These are phyloP conservation scores for Ochlodes sylvanus DNA, from an alignment of 2,888 invertebrate species.

Conservation along the genomic window DNA sequence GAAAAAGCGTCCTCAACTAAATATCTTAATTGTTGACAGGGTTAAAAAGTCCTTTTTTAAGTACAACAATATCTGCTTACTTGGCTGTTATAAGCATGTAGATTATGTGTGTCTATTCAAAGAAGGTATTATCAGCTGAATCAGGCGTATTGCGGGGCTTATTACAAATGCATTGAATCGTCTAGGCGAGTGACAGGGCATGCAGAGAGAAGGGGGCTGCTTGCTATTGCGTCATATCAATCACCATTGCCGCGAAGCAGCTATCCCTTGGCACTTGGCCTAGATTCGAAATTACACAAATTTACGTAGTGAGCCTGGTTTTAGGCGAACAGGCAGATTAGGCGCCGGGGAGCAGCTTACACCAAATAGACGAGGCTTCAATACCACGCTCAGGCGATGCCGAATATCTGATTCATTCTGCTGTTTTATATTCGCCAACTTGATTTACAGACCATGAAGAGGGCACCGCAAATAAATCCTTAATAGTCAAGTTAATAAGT, in stretches of 20 bases:
- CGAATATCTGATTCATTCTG: constrained; percentile 58
- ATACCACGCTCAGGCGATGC: constrained; percentile 73
- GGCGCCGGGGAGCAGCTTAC: constrained; percentile 73
- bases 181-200: constrained; percentile 60
- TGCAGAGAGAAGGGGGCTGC: constrained; percentile 57
- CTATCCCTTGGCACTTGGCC: constrained; percentile 84
- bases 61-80: too few species aligned
- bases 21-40: too few species aligned
- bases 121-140: constrained; percentile 40
- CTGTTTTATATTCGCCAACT: constrained; percentile 53
- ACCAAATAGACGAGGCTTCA: constrained; percentile 63
- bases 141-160: constrained; percentile 47
- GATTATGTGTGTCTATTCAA: constrained; percentile 29
- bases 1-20: too few species aligned
- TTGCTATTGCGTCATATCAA: constrained; percentile 79
- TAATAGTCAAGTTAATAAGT: constrained; percentile 81
- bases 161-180: constrained; percentile 71
- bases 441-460: constrained; percentile 50
- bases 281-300: constrained; percentile 83
- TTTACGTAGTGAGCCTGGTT: constrained; percentile 79
- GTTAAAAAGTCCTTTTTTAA: too few species aligned
- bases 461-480: constrained; percentile 65
- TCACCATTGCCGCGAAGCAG: constrained; percentile 77
- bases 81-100: neutral
- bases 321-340: constrained; percentile 75